Percentiles rank a stretch among this genome's conserved stretches.
Conservation (phyloP, 1,140 invertebrate species). For the Oryctes rhinoceros region DNA sequence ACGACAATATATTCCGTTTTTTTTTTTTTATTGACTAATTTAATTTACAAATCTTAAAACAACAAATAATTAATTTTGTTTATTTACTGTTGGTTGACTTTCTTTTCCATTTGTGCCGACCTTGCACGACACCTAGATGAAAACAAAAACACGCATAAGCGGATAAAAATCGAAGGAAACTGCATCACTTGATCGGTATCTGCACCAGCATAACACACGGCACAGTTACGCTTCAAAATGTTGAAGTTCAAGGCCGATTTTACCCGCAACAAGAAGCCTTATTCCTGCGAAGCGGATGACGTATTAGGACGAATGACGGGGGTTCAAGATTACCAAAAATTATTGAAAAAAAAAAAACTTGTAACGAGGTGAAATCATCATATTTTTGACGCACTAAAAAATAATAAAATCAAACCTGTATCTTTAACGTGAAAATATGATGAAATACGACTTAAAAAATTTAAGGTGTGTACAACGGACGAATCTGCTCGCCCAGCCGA, state of each 20-base stretch:
- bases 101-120: not conserved
- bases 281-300: not conserved
- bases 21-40: too few species aligned
- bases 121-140: not conserved
- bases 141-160: not conserved
- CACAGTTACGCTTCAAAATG: not conserved
- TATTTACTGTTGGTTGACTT: not conserved
- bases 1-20: too few species aligned
- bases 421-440: conserved; percentile 11
- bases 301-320: too few species aligned
- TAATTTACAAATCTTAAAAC: not conserved
- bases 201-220: not conserved
- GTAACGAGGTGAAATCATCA: too few species aligned
- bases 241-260: conserved; percentile 22
- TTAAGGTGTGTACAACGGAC: conserved; percentile 9
- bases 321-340: too few species aligned
- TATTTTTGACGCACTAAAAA: not conserved
- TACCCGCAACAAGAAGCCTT: not conserved
- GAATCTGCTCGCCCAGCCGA: not conserved
- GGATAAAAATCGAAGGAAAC: not conserved
- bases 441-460: conserved; percentile 24
- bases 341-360: too few species aligned
- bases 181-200: not conserved
- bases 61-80: not conserved
- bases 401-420: not conserved